Conservation (phyloP, 2,113 vertebrate species). For the Rynchops niger region DNA sequence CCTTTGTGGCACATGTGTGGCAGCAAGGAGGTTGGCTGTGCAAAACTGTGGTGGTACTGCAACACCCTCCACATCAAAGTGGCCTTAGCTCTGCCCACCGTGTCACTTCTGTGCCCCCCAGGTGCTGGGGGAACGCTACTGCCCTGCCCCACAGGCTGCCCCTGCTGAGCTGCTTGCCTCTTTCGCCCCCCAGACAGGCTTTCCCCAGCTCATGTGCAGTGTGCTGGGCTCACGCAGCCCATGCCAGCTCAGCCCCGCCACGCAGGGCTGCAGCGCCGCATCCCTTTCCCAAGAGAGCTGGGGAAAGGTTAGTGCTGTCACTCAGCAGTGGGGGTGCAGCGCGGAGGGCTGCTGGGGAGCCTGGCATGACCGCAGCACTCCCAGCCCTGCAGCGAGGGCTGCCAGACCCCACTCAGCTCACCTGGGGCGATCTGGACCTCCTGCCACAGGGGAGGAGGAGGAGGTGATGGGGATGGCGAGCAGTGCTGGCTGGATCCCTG, state of each 20-base stretch:
- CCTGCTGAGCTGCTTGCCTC: accelerated
- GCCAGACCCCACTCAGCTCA: background rate
- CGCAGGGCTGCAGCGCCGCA: background rate
- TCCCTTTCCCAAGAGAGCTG: background rate
- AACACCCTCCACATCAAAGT: accelerated
- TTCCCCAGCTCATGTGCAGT: background rate
- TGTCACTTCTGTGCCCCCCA: background rate
- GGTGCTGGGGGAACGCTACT: background rate
- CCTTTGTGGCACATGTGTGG: background rate
- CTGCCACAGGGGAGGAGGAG: background rate
- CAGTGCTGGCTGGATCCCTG: background rate
- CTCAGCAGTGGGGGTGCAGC: background rate
- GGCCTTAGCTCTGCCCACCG: background rate
- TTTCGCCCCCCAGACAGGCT: background rate
- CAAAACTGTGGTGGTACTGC: background rate
- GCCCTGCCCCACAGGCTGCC: background rate
- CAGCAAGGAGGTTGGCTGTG: background rate
- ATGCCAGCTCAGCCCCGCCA: accelerated
- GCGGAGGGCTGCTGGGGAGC: background rate
- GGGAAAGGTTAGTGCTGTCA: constrained; percentile 48
- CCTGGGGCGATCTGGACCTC: accelerated
- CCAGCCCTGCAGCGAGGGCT: background rate
- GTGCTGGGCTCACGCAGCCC: background rate
- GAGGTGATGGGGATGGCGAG: background rate
- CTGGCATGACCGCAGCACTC: background rate